Evolutionary conservation across 2,113 vertebrate species (phyloP).

Genomic region (Indri indri): DNA sequence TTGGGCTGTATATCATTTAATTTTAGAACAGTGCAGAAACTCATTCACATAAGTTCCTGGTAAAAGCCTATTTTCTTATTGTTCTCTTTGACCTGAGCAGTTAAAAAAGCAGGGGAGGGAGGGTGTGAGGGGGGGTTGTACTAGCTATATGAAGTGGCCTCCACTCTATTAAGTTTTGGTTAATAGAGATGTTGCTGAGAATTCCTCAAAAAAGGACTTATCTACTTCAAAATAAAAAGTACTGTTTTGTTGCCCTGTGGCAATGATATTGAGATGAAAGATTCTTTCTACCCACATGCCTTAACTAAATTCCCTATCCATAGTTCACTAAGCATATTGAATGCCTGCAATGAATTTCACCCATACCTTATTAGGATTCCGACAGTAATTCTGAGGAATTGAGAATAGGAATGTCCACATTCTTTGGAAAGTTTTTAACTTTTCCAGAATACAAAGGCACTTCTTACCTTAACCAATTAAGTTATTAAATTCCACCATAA

Average conservation of each 20-base stretch:
- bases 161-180: not conserved
- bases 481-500: not conserved
- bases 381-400: not conserved
- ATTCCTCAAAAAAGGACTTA: not conserved
- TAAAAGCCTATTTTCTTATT: not conserved
- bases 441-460: not conserved
- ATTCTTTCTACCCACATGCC: not conserved
- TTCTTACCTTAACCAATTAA: not conserved
- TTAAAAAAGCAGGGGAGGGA: accelerated
- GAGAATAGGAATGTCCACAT: not conserved
- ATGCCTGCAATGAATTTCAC: not conserved
- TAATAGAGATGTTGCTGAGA: not conserved
- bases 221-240: not conserved
- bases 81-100: not conserved
- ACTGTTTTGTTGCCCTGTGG: not conserved
- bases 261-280: not conserved
- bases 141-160: not conserved
- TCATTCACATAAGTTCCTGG: not conserved
- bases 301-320: not conserved
- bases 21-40: not conserved
- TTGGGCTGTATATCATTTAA: not conserved
- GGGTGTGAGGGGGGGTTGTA: too few relatives aligned
- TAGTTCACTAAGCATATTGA: not conserved
- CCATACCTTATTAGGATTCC: not conserved
- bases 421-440: constrained; percentile 9